Percentiles rank a stretch among this genome's conserved stretches.
Evolutionary conservation across 2,888 invertebrate genomes (phyloP).

Genomic region (Arge pagana): DNA sequence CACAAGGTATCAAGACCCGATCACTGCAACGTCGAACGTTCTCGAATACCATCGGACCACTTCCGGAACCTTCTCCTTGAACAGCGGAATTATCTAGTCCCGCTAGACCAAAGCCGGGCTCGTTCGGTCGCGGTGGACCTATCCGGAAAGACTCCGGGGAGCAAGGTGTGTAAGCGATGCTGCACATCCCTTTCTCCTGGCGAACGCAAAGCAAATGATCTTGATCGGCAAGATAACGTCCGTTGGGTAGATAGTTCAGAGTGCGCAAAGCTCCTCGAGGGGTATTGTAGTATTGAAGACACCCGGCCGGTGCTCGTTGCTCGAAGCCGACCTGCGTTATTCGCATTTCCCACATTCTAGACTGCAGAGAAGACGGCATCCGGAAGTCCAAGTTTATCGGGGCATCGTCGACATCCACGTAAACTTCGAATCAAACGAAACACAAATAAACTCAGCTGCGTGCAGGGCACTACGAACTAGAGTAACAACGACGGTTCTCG

Average conservation of each 20-base stretch:
- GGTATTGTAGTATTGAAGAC: slow-evolving; percentile 74
- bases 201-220: slow-evolving; percentile 79
- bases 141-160: slow-evolving; percentile 78
- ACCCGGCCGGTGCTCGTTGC: slow-evolving; percentile 76
- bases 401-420: slow-evolving; percentile 69
- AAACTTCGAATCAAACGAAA: slow-evolving; percentile 69
- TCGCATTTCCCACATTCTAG: slow-evolving; percentile 79
- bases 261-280: slow-evolving; percentile 71
- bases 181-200: slow-evolving; percentile 72
- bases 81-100: slow-evolving; percentile 8
- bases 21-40: slow-evolving; percentile 67
- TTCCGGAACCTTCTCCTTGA: slow-evolving; percentile 51
- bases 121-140: slow-evolving; percentile 59
- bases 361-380: slow-evolving; percentile 67
- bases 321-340: slow-evolving; percentile 78
- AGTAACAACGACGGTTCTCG: too few species aligned
- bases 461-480: too few species aligned
- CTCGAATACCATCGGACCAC: slow-evolving; percentile 51
- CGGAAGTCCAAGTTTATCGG: slow-evolving; percentile 59
- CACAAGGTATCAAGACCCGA: slow-evolving; percentile 79
- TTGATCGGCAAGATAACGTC: slow-evolving; percentile 78
- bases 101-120: not conserved
- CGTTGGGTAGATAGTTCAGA: slow-evolving; percentile 82
- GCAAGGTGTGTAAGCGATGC: slow-evolving; percentile 77
- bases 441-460: too few species aligned